A percentile compares a stretch with the other conserved stretches of the same genome.
Evolutionary conservation across 2,113 vertebrate species (phyloP).

Genomic region (Empidonax traillii): DNA sequence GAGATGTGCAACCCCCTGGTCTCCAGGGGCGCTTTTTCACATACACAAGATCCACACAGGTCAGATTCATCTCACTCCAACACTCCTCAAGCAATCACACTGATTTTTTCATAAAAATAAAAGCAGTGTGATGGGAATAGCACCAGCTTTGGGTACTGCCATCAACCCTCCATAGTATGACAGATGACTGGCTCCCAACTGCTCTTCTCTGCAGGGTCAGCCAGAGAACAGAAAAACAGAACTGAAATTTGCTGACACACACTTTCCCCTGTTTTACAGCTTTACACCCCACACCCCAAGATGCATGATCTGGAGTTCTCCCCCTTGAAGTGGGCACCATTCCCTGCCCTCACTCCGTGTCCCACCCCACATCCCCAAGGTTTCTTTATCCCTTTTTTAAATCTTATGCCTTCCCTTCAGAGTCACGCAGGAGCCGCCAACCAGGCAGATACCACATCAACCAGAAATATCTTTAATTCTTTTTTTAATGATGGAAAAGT

Average conservation of each 20-base stretch:
- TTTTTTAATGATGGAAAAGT: background rate
- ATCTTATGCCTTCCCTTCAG: background rate
- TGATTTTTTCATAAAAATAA: background rate
- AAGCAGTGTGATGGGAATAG: background rate
- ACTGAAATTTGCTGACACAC: background rate
- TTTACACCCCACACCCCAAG: background rate
- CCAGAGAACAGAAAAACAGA: background rate
- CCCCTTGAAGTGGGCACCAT: background rate
- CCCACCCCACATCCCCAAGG: background rate
- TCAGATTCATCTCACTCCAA: background rate
- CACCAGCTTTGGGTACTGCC: fast-evolving
- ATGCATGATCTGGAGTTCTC: background rate
- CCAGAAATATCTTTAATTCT: background rate
- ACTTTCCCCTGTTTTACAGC: background rate
- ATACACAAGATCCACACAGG: fast-evolving
- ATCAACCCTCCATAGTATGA: background rate
- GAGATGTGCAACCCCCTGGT: fast-evolving
- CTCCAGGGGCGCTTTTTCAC: background rate
- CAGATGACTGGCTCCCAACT: fast-evolving
- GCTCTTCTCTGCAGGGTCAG: fast-evolving
- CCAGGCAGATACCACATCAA: background rate
- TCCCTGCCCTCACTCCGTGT: background rate
- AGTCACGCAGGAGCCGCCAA: background rate
- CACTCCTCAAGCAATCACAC: background rate
- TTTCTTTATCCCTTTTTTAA: background rate